Percentiles rank a stretch among this genome's conserved stretches.
phyloP scores from a whole-genome alignment of 2,888 invertebrate genomes.

The Endomychus coccineus region DNA sequence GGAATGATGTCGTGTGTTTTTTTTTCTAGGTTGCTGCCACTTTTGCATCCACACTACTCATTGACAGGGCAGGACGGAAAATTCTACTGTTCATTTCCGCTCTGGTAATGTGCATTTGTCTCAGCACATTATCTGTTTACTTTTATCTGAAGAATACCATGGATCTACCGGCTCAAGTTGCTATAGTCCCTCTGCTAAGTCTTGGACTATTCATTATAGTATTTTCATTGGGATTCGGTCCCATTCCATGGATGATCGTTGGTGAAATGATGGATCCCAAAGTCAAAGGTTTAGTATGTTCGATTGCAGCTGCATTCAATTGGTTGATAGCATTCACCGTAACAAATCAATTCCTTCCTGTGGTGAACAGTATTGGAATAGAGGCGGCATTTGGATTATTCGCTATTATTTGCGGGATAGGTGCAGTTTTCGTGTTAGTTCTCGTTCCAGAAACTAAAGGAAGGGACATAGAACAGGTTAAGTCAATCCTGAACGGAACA shows the following conservation, averaged over 20 bases:
- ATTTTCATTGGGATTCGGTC: constrained; percentile 62
- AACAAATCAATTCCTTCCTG: constrained; percentile 55
- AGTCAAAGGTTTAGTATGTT: constrained; percentile 56
- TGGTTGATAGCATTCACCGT: constrained; percentile 61
- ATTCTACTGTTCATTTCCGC: constrained; percentile 57
- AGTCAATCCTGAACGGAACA: too few relatives aligned
- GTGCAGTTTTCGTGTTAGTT: constrained; percentile 55
- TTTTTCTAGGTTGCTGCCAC: constrained; percentile 48
- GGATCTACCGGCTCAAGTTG: constrained; percentile 23
- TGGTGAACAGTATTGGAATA: constrained; percentile 49
- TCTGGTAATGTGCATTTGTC: constrained; percentile 48
- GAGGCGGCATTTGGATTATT: constrained; percentile 63
- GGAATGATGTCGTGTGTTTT: too few relatives aligned
- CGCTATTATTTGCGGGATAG: constrained; percentile 51
- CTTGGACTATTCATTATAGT: constrained; percentile 28
- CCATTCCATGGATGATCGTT: constrained; percentile 65
- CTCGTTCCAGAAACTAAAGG: constrained; percentile 65
- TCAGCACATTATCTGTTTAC: constrained; percentile 42
- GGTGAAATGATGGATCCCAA: constrained; percentile 60
- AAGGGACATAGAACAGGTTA: constrained; percentile 40
- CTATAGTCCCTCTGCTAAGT: constrained; percentile 27
- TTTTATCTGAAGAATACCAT: constrained; percentile 41
- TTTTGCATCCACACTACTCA: constrained; percentile 49
- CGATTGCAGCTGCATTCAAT: constrained; percentile 59
- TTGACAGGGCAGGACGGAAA: constrained; percentile 56